Conservation (phyloP, 2,888 invertebrate species). For the Notodromas monacha region DNA sequence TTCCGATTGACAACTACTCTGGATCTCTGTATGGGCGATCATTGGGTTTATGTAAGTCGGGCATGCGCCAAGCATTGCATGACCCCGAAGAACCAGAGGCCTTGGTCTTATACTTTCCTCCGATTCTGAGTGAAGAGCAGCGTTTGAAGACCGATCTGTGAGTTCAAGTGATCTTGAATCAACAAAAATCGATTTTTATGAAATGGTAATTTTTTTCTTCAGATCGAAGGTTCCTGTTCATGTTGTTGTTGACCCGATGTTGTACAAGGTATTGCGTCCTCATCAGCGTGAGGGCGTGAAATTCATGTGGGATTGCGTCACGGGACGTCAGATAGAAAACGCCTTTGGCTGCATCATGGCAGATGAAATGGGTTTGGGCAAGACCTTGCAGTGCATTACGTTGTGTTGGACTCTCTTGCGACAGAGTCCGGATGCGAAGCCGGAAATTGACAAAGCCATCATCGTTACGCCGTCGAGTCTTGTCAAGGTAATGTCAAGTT, state of each 20-base stretch:
- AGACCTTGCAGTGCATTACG: conserved; percentile 88
- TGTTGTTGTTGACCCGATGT: conserved; percentile 78
- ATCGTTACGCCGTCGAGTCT: conserved; percentile 89
- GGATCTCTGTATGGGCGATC: conserved; percentile 31
- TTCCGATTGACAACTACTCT: conserved; percentile 64
- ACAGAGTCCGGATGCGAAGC: conserved; percentile 68
- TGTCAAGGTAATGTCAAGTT: conserved; percentile 29
- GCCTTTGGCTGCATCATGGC: conserved; percentile 95
- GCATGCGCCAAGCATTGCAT: conserved; percentile 34
- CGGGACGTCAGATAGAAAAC: conserved; percentile 49
- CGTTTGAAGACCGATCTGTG: conserved; percentile 40
- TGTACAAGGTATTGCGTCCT: conserved; percentile 62
- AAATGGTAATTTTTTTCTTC: conserved; percentile 9
- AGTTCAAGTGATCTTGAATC: conserved; percentile 12
- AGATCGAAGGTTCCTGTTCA: conserved; percentile 39
- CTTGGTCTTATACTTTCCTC: conserved; percentile 52
- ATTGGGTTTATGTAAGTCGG: conserved; percentile 37
- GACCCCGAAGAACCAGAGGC: conserved; percentile 77
- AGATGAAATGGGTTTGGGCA: conserved; percentile 95
- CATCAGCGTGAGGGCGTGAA: conserved; percentile 96
- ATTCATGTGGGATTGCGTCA: conserved; percentile 97
- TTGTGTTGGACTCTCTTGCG: conserved; percentile 70
- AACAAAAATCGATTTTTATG: not conserved
- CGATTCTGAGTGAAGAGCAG: conserved; percentile 50
- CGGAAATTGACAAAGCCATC: conserved; percentile 61